A percentile compares a stretch with the other conserved stretches of the same genome.
Conservation (phyloP, 2,797 vertebrate species). For the Notoglanidium macrostoma region DNA sequence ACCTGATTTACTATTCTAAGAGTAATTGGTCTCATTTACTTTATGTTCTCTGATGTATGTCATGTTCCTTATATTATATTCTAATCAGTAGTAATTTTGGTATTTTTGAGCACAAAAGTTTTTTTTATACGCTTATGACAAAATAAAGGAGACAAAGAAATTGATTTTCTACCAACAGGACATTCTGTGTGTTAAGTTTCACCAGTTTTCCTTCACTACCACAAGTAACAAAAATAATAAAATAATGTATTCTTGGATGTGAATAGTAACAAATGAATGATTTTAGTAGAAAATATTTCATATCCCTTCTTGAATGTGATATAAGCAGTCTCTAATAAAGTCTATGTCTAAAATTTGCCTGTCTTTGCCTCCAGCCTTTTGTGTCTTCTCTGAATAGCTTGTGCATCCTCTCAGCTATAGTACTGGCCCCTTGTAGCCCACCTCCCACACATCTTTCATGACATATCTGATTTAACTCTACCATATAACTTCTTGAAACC, state of each 20-base stretch:
- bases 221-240: neutral
- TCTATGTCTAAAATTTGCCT: neutral
- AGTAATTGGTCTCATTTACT: neutral
- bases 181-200: neutral
- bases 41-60: neutral
- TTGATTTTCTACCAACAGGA: neutral
- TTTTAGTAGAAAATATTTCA: neutral
- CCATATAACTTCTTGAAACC: neutral
- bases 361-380: conserved; percentile 5
- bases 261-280: neutral
- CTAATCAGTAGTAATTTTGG: neutral
- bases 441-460: conserved; percentile 9
- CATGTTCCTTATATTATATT: neutral
- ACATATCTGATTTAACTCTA: neutral
- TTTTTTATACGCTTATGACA: neutral
- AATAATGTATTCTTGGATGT: too few species aligned
- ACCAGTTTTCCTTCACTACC: neutral
- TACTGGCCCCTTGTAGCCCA: neutral
- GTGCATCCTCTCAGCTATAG: neutral
- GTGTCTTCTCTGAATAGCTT: neutral
- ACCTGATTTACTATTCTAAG: neutral
- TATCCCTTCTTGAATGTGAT: neutral
- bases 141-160: neutral
- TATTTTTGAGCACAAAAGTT: neutral
- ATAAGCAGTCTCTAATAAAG: neutral